Evolutionary conservation across 1,140 invertebrate species (phyloP), one percentile per base, ranked within the genome.

Genomic region (Drosophila leontia): DNA sequence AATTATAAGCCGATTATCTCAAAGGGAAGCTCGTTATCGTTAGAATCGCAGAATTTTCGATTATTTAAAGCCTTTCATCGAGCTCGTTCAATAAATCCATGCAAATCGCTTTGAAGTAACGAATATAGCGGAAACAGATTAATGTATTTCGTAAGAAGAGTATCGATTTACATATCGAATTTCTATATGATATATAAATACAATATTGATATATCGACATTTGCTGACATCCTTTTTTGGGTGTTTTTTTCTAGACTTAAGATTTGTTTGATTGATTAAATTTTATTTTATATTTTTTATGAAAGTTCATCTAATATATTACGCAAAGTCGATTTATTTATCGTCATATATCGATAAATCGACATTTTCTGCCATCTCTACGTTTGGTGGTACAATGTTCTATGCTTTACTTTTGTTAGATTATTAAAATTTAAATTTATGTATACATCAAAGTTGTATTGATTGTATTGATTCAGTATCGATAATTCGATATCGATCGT

Each of bases 1-100:
- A 68, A 70, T 70, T 53, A 53, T 68, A 44, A 42, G 39, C 39
- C 17, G 19, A 32, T 63, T 41, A 26, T 32, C 34, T 19, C 35
- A 12, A 26, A 17, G 39, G 32, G 29, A 26, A 35, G 29, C 37
- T 44, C 12, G 12, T 45, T 65, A 35, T 6, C 19, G 15, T 56
- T 39, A 7, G 2, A 56, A 45, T 35, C 12, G 19, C 34, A 23
- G 29, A 61, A 42, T 44, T 17, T 42, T 12, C 0, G 13, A 55
- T 37, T 37, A 4, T 19, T 35, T 23, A n/a, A n/a, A 23, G 8
- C 8, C 8, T 7, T 39, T 26, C 17, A 15, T 35, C 2, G 19
- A 19, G 17, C n/a, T 19, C 7, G 34, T 34, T 19, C 1, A 19
- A 19, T 26, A 2, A 17, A 19, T 53, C 8, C 0, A 37, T 0